A percentile compares a stretch with the other conserved stretches of the same genome.
phyloP scores from a whole-genome alignment of 2,888 invertebrate genomes.

The Gastracanthus pulcherrimus region DNA sequence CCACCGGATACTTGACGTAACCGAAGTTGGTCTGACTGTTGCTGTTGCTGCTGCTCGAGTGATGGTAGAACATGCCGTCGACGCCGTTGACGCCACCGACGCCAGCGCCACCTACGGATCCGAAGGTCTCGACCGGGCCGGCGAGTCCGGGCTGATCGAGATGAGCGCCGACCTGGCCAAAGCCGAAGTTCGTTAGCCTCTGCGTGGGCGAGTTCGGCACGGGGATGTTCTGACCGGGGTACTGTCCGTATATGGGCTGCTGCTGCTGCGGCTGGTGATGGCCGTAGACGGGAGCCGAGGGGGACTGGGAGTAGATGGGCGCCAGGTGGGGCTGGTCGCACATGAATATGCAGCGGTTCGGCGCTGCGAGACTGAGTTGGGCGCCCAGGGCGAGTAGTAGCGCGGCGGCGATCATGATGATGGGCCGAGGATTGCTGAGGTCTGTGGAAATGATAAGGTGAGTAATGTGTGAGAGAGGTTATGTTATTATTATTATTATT shows the following conservation, averaged over 20 bases:
- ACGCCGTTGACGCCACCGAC: too few relatives aligned
- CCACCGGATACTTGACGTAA: neutral
- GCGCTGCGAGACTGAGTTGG: neutral
- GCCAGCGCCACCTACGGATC: too few relatives aligned
- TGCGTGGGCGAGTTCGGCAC: too few relatives aligned
- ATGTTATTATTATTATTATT: neutral
- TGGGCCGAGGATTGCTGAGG: too few relatives aligned
- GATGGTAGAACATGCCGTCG: too few relatives aligned
- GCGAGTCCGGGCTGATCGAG: too few relatives aligned
- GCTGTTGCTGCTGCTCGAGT: neutral
- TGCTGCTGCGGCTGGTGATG: neutral
- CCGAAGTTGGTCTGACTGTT: conserved; percentile 11
- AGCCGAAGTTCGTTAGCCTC: too few relatives aligned
- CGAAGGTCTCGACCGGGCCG: too few relatives aligned
- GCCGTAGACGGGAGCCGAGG: neutral
- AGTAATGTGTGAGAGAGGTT: neutral
- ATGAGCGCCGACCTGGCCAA: too few relatives aligned
- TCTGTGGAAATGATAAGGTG: neutral
- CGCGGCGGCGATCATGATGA: neutral
- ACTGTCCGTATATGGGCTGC: neutral
- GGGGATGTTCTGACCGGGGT: too few relatives aligned
- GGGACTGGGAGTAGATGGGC: neutral
- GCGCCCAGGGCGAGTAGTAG: neutral
- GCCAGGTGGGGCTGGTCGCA: conserved; percentile 10
- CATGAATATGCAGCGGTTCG: conserved; percentile 1